A percentile compares a stretch with the other conserved stretches of the same genome.
phyloP scores from a whole-genome alignment of 1,140 invertebrate species.

The Papilio polytes region DNA sequence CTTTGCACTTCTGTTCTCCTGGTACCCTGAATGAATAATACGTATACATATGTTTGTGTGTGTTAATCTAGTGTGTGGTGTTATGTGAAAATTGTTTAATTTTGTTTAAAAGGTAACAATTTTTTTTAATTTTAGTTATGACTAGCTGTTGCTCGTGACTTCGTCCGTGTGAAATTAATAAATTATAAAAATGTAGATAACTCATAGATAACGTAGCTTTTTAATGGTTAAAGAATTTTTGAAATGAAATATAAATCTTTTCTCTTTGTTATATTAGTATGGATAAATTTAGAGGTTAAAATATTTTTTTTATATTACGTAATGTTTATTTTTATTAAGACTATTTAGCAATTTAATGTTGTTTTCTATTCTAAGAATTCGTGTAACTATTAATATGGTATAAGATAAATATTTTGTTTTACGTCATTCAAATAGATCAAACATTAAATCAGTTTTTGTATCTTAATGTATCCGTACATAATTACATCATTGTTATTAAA shows the following conservation, averaged over 20 bases:
- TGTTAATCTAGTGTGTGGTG: slow-evolving; percentile 32
- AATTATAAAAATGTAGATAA: too few relatives aligned
- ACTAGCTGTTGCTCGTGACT: too few relatives aligned
- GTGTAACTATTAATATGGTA: not conserved
- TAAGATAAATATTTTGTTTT: not conserved
- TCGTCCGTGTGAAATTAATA: too few relatives aligned
- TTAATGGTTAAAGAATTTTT: too few relatives aligned
- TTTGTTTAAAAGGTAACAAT: not conserved
- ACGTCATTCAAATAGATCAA: not conserved
- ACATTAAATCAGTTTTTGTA: not conserved
- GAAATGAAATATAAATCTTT: too few relatives aligned
- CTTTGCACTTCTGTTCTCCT: slow-evolving; percentile 55
- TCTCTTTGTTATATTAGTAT: too few relatives aligned
- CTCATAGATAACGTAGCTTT: too few relatives aligned
- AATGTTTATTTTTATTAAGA: too few relatives aligned
- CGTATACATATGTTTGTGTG: slow-evolving; percentile 46
- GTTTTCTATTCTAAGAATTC: not conserved
- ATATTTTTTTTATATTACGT: not conserved
- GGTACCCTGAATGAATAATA: slow-evolving; percentile 45
- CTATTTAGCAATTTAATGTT: too few relatives aligned
- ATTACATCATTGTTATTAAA: slow-evolving; percentile 21
- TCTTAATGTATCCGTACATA: not conserved
- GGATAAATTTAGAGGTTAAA: not conserved
- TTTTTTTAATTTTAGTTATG: not conserved
- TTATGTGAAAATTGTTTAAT: not conserved